A percentile compares a stretch with the other conserved stretches of the same genome.
Conservation (phyloP, 2,888 invertebrate species). For the Scaeva pyrastri region DNA sequence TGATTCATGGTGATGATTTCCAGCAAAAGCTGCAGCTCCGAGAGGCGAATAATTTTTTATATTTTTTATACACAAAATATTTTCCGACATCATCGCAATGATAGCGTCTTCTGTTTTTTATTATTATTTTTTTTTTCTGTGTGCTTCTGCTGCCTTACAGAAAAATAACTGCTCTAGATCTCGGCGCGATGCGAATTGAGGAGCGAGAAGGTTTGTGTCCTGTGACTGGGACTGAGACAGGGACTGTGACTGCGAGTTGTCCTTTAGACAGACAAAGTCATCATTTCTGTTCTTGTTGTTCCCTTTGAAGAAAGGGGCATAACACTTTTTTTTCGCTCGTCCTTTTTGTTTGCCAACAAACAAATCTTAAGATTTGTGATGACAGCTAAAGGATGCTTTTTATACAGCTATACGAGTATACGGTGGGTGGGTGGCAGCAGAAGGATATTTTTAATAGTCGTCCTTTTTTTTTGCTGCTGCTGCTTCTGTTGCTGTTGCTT, state of each 20-base stretch:
- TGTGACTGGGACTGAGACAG: no score
- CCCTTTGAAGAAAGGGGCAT: conserved; percentile 69
- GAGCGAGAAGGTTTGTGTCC: conserved; percentile 28
- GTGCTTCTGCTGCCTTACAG: neutral
- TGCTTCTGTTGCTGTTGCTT: neutral
- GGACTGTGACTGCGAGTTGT: conserved; percentile 63
- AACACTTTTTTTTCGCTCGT: conserved; percentile 61
- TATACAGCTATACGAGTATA: neutral
- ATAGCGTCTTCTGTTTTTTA: conserved; percentile 45
- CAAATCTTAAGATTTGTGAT: conserved; percentile 73
- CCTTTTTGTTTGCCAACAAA: conserved; percentile 71
- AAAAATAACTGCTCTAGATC: conserved; percentile 33
- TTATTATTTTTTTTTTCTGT: conserved; percentile 27
- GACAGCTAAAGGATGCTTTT: conserved; percentile 69
- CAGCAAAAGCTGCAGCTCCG: conserved; percentile 47
- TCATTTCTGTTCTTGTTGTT: conserved; percentile 67
- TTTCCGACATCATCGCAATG: conserved; percentile 57
- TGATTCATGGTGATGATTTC: conserved; percentile 73
- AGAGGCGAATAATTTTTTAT: conserved; percentile 31
- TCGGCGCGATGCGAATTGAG: conserved; percentile 7
- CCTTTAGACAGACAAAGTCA: conserved; percentile 72
- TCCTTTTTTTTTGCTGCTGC: conserved; percentile 17
- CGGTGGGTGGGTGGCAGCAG: conserved; percentile 14
- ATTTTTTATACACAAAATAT: conserved; percentile 47
- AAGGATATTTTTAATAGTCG: conserved; percentile 34